Evolutionary conservation across 2,888 invertebrate species (phyloP), one percentile per base, ranked within the genome.

Genomic region (Philaethria dido): DNA sequence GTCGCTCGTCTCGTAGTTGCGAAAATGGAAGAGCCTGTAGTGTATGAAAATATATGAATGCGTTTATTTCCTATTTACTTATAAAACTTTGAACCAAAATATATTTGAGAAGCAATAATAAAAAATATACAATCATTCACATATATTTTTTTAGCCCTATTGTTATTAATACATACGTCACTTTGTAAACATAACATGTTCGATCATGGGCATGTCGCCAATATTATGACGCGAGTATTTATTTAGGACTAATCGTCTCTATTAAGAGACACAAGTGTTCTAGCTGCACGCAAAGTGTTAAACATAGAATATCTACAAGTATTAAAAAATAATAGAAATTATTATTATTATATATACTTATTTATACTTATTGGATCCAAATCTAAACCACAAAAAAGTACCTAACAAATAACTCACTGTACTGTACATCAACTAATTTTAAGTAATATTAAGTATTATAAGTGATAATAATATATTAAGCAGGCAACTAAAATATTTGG

Each of bases 1-100:
- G 93, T 45, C 92, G 84, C 54, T 89, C 91, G 70, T 93, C 92
- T 25, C 87, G 82, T 47, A 88, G 72, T 72, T 89, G 89, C 6
- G 84, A 76, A 48, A 78, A 78, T 8, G 91, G 81, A 63, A 92
- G 73, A 13, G 91, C 90, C 91, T 92, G 80, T 8, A 60, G 2
- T 44, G 4, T 18, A 14, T 45, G 13, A 29, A 9, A n/a, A 60
- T 29, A 59, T 60, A 14, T 3, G 13, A 33, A 8, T 14, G 29
- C 11, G 25, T 13, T 14, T 22, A 13, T 45, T 33, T 5, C 18
- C 33, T 45, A 14, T 9, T 9, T n/a, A 5, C 3, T n/a, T 22
- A 2, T 39, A 42, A 22, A 39, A 55, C 5, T 44, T 16, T 44
- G 6, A 16, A 8, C 5, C 33, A 9, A 33, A 33, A 8, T 33